These are phyloP conservation scores for Heterodera filipjevi DNA, from an alignment of 2,888 invertebrate species.

Conservation along the genomic window DNA sequence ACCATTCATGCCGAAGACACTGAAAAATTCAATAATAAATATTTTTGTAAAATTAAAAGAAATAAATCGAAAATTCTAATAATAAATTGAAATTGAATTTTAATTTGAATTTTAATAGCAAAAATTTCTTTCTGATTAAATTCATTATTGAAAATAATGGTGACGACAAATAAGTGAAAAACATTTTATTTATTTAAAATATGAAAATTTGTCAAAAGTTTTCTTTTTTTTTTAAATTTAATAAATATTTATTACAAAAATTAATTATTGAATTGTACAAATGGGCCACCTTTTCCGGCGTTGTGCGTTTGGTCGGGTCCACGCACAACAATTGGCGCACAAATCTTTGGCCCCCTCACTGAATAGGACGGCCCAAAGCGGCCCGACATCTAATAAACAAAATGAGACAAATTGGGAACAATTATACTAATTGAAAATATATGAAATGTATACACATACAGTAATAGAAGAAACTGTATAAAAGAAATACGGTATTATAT, in stretches of 20 bases:
- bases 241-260: background rate
- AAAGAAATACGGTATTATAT: too few relatives aligned
- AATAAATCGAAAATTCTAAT: too few relatives aligned
- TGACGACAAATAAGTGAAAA: too few relatives aligned
- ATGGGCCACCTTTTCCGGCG: slow-evolving; percentile 81
- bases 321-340: slow-evolving; percentile 87
- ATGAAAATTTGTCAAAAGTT: background rate
- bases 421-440: slow-evolving; percentile 3
- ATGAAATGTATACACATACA: too few relatives aligned
- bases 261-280: background rate
- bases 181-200: too few relatives aligned
- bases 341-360: slow-evolving; percentile 93
- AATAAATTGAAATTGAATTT: too few relatives aligned
- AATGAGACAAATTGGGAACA: slow-evolving; percentile 14
- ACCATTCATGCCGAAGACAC: slow-evolving; percentile 87
- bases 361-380: slow-evolving; percentile 69
- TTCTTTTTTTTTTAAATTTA: background rate
- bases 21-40: background rate
- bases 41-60: too few relatives aligned
- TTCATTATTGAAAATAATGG: too few relatives aligned
- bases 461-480: too few relatives aligned
- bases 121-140: too few relatives aligned
- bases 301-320: slow-evolving; percentile 78
- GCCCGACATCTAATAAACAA: slow-evolving; percentile 27
- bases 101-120: too few relatives aligned